Evolutionary conservation across 2,888 invertebrate species (phyloP).

Genomic region (Lepidocyrtoides sp.): DNA sequence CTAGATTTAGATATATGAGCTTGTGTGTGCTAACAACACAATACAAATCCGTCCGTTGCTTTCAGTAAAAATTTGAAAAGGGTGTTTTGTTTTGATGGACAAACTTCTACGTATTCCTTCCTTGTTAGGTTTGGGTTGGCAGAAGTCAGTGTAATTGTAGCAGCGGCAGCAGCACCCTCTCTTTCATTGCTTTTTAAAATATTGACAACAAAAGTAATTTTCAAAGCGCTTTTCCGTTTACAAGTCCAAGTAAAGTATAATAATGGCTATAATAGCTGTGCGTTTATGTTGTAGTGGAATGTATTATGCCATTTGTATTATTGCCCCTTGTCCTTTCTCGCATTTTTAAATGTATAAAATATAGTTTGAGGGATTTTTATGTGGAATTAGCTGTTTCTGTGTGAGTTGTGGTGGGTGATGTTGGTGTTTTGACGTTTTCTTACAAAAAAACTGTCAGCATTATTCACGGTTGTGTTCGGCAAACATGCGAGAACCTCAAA

Average conservation of each 20-base stretch:
- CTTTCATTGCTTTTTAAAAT: neutral
- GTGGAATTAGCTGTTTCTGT: neutral
- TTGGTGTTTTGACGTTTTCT: slow-evolving; percentile 44
- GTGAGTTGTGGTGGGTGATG: neutral
- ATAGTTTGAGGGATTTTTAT: too few species aligned
- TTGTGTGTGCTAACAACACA: too few species aligned
- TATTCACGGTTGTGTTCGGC: slow-evolving; percentile 27
- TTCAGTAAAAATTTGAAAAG: neutral
- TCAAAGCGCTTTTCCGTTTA: neutral
- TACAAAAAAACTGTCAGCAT: slow-evolving; percentile 50
- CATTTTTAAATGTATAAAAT: neutral
- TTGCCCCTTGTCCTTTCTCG: slow-evolving; percentile 7
- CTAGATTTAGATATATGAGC: too few species aligned
- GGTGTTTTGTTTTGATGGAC: slow-evolving; percentile 42
- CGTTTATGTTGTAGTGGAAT: neutral
- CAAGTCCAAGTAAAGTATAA: neutral
- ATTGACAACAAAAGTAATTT: neutral
- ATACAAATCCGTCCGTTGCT: neutral
- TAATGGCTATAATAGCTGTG: neutral
- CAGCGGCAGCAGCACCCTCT: slow-evolving; percentile 55
- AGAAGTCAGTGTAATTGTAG: slow-evolving; percentile 24
- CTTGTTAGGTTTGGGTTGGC: neutral
- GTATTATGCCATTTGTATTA: neutral
- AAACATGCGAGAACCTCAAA: too few species aligned
- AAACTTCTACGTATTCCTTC: neutral